phyloP scores from a whole-genome alignment of 2,888 invertebrate genomes.

The Sarcophaga variegata region DNA sequence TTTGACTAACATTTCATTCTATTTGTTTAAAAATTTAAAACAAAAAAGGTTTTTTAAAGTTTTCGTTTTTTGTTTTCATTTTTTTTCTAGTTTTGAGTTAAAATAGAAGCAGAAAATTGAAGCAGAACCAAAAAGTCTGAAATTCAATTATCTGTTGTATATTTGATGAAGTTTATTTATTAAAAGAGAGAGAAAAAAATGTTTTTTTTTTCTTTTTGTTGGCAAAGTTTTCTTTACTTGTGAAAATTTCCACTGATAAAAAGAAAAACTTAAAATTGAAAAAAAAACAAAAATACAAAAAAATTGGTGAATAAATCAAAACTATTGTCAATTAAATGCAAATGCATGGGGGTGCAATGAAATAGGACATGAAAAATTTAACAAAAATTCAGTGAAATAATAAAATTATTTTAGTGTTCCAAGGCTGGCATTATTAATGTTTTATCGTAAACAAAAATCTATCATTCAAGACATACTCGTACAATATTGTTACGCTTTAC shows the following conservation, averaged over 20 bases:
- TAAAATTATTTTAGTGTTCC: no score
- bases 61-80: neutral
- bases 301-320: neutral
- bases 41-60: neutral
- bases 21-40: neutral
- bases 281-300: neutral
- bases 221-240: neutral
- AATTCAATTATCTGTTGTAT: neutral
- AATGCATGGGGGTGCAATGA: neutral
- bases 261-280: neutral
- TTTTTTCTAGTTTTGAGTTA: neutral
- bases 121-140: neutral
- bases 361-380: neutral
- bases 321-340: neutral
- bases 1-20: conserved; percentile 62
- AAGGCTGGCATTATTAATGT: no score
- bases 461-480: no score
- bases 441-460: no score
- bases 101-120: neutral
- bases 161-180: neutral
- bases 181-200: neutral
- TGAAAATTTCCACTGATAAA: no score
- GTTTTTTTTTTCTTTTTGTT: neutral
- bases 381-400: no score
- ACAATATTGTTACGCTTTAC: no score